phyloP scores from a whole-genome alignment of 2,797 vertebrate genomes.

The Enteromius treurensis region DNA sequence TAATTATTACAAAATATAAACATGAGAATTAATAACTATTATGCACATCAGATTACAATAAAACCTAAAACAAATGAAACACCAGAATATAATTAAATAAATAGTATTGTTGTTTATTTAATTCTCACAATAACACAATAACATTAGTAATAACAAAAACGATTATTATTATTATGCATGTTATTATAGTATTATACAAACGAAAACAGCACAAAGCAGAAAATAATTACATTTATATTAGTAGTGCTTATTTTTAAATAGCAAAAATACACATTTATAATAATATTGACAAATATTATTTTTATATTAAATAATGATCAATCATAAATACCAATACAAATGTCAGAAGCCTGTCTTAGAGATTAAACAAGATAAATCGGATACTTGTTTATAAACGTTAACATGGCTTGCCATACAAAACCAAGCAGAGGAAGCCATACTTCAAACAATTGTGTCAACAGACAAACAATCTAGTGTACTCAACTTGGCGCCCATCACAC shows the following conservation, averaged over 20 bases:
- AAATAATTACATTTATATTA: neutral
- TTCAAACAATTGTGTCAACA: neutral
- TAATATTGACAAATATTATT: neutral
- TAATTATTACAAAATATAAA: neutral
- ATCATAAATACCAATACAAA: neutral
- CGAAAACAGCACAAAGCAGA: neutral
- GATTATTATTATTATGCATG: neutral
- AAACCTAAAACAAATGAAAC: neutral
- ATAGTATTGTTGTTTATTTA: neutral
- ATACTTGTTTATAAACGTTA: neutral
- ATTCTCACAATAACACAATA: no score
- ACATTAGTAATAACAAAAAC: neutral
- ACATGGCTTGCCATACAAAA: neutral
- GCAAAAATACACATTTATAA: neutral
- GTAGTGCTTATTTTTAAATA: neutral
- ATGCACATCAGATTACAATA: neutral
- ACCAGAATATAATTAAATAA: neutral
- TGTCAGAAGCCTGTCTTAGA: neutral
- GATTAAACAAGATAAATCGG: neutral
- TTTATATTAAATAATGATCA: neutral
- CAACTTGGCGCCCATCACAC: neutral
- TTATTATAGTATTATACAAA: neutral
- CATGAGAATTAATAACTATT: neutral
- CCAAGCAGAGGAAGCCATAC: neutral
- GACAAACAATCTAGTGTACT: conserved; percentile 11